Evolutionary conservation across 2,888 invertebrate species (phyloP).

Genomic region (Marasmarcha lunaedactyla): DNA sequence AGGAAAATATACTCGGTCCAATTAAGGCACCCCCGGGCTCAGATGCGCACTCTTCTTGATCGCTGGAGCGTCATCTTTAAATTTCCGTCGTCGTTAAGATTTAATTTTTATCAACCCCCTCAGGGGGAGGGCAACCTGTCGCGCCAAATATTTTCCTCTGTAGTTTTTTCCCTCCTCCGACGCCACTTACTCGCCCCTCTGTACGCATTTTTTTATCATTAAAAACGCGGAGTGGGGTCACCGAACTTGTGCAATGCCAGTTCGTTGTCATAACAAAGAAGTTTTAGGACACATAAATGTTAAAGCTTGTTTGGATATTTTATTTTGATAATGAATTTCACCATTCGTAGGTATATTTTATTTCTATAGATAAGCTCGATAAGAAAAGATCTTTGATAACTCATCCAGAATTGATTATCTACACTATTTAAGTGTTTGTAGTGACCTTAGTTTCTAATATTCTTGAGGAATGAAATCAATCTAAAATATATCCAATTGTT

Average conservation of each 20-base stretch:
- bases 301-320: background rate
- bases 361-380: too few species aligned
- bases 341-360: background rate
- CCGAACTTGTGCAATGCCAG: conserved; percentile 58
- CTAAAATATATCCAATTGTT: too few species aligned
- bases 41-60: conserved; percentile 70
- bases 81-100: conserved; percentile 71
- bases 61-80: conserved; percentile 69
- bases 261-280: conserved; percentile 67
- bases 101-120: conserved; percentile 65
- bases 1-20: conserved; percentile 42
- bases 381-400: too few species aligned
- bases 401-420: too few species aligned
- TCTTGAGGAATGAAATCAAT: too few species aligned
- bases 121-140: conserved; percentile 53
- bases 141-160: conserved; percentile 70
- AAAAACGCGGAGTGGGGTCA: conserved; percentile 66
- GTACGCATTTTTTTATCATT: conserved; percentile 71
- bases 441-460: too few species aligned
- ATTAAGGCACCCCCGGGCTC: conserved; percentile 63
- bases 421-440: too few species aligned
- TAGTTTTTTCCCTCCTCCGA: conserved; percentile 68
- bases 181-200: conserved; percentile 66
- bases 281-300: background rate
- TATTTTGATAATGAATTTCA: background rate